A percentile compares a stretch with the other conserved stretches of the same genome.
Conservation (phyloP, 2,888 invertebrate species). For the Agriopis aurantiaria region DNA sequence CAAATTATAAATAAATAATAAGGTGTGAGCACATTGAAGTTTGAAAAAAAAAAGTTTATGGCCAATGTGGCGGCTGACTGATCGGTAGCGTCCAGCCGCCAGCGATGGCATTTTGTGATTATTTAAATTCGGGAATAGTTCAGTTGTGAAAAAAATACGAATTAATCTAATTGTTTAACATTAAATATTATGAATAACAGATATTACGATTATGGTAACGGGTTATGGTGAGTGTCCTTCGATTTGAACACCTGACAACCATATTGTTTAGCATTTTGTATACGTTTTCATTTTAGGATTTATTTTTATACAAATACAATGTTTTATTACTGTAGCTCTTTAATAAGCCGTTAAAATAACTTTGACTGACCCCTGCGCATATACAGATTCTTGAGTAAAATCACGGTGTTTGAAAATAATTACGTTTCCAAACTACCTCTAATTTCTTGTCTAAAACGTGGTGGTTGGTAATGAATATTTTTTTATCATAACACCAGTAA, state of each 20-base stretch:
- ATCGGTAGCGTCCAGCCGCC: constrained; percentile 64
- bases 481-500: background rate
- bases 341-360: background rate
- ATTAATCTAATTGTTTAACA: constrained; percentile 60
- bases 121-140: constrained; percentile 69
- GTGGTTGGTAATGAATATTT: constrained; percentile 7
- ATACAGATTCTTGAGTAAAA: background rate
- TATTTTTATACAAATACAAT: constrained; percentile 21
- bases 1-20: background rate
- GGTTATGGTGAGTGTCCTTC: constrained; percentile 81
- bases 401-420: constrained; percentile 37
- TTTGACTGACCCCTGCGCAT: background rate
- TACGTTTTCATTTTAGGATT: constrained; percentile 63
- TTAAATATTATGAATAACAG: constrained; percentile 79
- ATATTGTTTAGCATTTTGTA: constrained; percentile 76
- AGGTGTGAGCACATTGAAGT: constrained; percentile 49
- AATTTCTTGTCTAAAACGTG: constrained; percentile 37
- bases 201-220: constrained; percentile 85
- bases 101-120: constrained; percentile 76
- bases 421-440: constrained; percentile 23
- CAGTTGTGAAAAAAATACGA: constrained; percentile 55
- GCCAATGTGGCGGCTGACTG: constrained; percentile 74
- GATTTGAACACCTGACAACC: constrained; percentile 68
- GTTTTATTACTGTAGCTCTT: background rate
- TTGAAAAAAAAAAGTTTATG: constrained; percentile 69